Base-by-base conservation (phyloP, 2,888 invertebrate species). In the Syritta pipiens region DNA sequence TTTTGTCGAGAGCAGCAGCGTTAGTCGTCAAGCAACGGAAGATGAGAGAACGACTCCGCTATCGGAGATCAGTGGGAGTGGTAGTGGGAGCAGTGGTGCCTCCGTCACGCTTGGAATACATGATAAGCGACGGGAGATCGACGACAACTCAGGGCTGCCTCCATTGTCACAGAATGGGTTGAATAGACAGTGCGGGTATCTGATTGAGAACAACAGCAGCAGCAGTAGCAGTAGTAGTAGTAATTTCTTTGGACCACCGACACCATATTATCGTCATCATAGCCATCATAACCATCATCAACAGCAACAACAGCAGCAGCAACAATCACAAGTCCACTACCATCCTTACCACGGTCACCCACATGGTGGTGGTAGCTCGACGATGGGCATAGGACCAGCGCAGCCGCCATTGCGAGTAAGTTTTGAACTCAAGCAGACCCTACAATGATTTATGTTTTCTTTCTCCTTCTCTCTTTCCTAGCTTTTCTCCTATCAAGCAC, bases 331-430 rank as follows among this genome's bases (percentile, higher is more conserved):
- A 24, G 69, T 82, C 3, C 81, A 83, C 60, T 65, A 46, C 53
- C 53, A 75, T 26, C 32, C 59, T 22, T 68, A 59, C 14, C 49
- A 81, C 12, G 30, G 51, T 57, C 71, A 49, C 32, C 30, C 51
- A 1, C 60, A 65, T 17, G 46, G 76, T 63, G 72, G 74, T 10
- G 49, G 12, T 32, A 53, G 48, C 12, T 30, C 46, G 10, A 20
- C 65, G 19, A 53, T 68, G 10, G 53, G 59, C 7, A 59, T 32
- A 14, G 65, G 62, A n/a, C 53, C 71, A n/a, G 10, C 86, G 35
- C 86, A 86, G 51, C 87, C 88, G 28, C 85, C 86, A 1, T 57
- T 88, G 40, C 87, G 87, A 84, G 88, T 88, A 62, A 83, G 83
- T 76, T 42, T 9, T 6, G 14, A 19, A 9, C 24, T 51, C 17